A percentile compares a stretch with the other conserved stretches of the same genome.
These are phyloP conservation scores for Atethmia centrago DNA, from an alignment of 2,888 invertebrate genomes.

Conservation along the genomic window DNA sequence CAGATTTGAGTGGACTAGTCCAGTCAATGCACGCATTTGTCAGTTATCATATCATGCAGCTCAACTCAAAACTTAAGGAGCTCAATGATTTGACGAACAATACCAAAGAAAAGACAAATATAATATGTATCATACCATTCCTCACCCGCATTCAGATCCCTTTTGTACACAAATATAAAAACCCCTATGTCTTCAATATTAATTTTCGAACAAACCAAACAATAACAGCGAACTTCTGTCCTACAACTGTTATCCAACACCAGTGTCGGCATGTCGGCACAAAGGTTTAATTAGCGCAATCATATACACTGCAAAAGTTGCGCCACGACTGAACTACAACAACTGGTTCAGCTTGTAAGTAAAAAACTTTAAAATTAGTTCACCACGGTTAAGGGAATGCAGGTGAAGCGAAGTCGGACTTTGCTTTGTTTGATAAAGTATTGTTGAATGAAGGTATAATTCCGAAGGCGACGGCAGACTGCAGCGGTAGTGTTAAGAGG, in stretches of 20 bases:
- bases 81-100: too few species aligned
- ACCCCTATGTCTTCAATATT: background rate
- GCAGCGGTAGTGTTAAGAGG: background rate
- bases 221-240: background rate
- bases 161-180: background rate
- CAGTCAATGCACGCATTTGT: too few species aligned
- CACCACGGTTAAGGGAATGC: conserved; percentile 39
- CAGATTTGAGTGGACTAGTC: too few species aligned
- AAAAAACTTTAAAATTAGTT: conserved; percentile 67
- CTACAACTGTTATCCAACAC: background rate
- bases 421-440: background rate
- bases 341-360: conserved; percentile 48
- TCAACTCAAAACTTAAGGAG: too few species aligned
- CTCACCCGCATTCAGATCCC: background rate
- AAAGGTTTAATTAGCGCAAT: conserved; percentile 58
- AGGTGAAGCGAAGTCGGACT: background rate
- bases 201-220: conserved; percentile 7
- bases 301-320: conserved; percentile 56
- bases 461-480: background rate
- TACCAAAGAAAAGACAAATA: too few species aligned
- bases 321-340: conserved; percentile 42
- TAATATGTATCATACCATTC: too few species aligned
- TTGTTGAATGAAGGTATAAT: background rate
- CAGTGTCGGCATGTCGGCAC: conserved; percentile 1
- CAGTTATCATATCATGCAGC: too few species aligned